Percentiles rank a stretch among this genome's conserved stretches.
Conservation (phyloP, 2,113 vertebrate genomes). For the Barnardius zonarius region DNA sequence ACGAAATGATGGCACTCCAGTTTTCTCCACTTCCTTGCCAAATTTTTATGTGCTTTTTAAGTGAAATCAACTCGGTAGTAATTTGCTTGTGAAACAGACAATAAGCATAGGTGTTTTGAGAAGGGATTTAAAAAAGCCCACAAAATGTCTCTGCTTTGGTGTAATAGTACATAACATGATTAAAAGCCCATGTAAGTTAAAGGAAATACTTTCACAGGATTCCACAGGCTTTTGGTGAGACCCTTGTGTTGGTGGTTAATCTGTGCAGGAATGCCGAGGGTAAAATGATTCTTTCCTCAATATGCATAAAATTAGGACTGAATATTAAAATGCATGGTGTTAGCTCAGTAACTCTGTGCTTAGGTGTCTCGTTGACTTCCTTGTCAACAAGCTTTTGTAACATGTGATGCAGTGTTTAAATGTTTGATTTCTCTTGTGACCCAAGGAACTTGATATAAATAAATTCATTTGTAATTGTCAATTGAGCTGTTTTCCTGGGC, state of each 20-base stretch:
- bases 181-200: not conserved
- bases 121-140: not conserved
- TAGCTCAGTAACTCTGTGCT: not conserved
- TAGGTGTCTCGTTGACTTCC: not conserved
- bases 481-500: not conserved
- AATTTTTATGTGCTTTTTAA: not conserved
- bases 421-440: not conserved
- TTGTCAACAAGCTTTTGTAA: not conserved
- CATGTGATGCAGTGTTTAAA: not conserved
- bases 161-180: not conserved
- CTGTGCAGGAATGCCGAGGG: not conserved
- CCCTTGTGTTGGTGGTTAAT: not conserved
- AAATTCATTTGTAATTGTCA: conserved; percentile 4
- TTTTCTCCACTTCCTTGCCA: not conserved
- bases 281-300: not conserved
- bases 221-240: not conserved
- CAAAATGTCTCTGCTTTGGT: not conserved
- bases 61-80: not conserved
- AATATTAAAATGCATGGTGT: not conserved
- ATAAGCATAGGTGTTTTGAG: not conserved
- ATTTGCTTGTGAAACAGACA: not conserved
- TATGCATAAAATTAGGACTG: not conserved
- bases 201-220: not conserved
- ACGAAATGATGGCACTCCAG: not conserved
- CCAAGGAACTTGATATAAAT: not conserved